Conservation (phyloP, 2,113 vertebrate species). For the Oryzias curvinotus region DNA sequence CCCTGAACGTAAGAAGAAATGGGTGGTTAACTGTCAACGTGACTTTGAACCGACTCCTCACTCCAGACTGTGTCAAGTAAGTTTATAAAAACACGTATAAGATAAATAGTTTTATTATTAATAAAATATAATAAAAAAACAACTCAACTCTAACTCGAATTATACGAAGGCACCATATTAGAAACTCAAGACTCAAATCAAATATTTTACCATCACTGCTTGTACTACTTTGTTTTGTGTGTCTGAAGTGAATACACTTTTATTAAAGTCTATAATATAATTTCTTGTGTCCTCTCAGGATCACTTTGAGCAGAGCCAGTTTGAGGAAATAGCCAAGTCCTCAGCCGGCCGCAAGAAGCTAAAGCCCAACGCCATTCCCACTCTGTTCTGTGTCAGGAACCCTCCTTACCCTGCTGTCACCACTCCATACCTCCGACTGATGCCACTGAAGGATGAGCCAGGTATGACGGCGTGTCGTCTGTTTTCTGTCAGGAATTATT, state of each 20-base stretch:
- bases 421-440: conserved; percentile 44
- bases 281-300: conserved; percentile 49
- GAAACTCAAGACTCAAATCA: neutral
- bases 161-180: neutral
- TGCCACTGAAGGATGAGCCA: conserved; percentile 74
- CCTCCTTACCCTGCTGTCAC: conserved; percentile 70
- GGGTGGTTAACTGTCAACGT: conserved; percentile 79
- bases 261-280: neutral
- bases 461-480: conserved; percentile 42
- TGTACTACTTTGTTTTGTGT: neutral
- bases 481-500: neutral
- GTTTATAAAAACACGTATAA: neutral
- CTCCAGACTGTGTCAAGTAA: conserved; percentile 80
- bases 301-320: conserved; percentile 81
- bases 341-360: conserved; percentile 80
- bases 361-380: conserved; percentile 81
- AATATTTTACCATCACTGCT: neutral
- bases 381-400: conserved; percentile 73
- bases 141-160: neutral
- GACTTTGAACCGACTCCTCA: conserved; percentile 81
- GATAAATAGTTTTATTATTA: too few species aligned
- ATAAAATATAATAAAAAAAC: neutral
- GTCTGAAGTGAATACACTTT: neutral
- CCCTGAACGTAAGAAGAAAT: conserved; percentile 76
- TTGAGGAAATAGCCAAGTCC: conserved; percentile 80